phyloP scores from a whole-genome alignment of 2,113 vertebrate genomes.

The Dinomys branickii region DNA sequence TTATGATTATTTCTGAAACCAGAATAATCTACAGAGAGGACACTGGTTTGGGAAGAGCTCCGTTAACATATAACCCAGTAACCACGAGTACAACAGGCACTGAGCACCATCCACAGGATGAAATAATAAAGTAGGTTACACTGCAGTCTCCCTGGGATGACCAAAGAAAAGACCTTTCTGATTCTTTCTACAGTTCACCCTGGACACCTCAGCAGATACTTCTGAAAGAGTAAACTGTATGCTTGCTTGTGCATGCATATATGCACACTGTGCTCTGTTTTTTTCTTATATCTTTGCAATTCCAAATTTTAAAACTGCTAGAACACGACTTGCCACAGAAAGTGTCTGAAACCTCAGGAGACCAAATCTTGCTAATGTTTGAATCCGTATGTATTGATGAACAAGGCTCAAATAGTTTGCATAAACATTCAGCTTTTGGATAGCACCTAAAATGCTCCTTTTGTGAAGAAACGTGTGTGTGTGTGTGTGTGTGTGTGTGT shows the following conservation, averaged over 20 bases:
- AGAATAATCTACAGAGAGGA: constrained; percentile 28
- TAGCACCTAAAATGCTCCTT: background rate
- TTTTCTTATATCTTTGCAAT: background rate
- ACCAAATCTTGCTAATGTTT: background rate
- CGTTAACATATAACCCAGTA: background rate
- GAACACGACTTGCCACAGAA: background rate
- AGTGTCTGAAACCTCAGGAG: background rate
- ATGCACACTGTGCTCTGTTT: background rate
- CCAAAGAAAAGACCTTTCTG: background rate
- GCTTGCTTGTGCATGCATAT: background rate
- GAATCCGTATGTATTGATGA: background rate
- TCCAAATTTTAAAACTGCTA: background rate
- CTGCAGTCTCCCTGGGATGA: background rate
- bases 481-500: too few species aligned
- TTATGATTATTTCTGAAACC: constrained; percentile 31
- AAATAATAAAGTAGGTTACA: background rate
- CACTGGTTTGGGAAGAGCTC: background rate
- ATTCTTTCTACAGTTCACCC: background rate
- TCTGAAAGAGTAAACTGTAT: background rate
- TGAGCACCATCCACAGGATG: background rate
- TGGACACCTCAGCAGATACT: background rate
- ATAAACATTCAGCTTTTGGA: background rate
- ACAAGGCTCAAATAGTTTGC: background rate
- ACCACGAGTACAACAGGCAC: background rate
- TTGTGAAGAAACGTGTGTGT: background rate